Percentiles rank a stretch among this genome's conserved stretches.
phyloP scores from a whole-genome alignment of 2,888 invertebrate species.

The Eupithecia insigniata region DNA sequence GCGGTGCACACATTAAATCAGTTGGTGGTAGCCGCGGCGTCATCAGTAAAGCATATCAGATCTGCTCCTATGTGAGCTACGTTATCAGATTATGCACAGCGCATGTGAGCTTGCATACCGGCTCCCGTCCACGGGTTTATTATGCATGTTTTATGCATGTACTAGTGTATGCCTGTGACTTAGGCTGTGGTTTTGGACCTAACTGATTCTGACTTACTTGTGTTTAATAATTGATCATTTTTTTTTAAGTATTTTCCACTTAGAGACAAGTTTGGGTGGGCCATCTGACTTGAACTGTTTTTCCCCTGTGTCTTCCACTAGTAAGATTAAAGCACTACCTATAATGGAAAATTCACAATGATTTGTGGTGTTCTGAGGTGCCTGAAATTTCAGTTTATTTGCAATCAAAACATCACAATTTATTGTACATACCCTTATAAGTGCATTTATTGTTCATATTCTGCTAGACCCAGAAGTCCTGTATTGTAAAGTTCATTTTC shows the following conservation, averaged over 20 bases:
- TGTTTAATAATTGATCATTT: no score
- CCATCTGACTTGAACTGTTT: no score
- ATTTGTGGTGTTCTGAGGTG: not conserved
- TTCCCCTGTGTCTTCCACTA: no score
- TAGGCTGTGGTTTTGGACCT: not conserved
- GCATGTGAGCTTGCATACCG: not conserved
- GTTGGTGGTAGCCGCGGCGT: slow-evolving; percentile 16
- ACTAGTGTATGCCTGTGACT: not conserved
- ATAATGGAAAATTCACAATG: no score
- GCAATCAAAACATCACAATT: not conserved
- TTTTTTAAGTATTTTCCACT: no score
- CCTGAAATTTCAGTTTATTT: not conserved
- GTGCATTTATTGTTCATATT: not conserved
- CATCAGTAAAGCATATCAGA: slow-evolving; percentile 14
- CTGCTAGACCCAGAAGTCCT: no score
- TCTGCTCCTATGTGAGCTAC: not conserved
- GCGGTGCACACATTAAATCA: slow-evolving; percentile 3
- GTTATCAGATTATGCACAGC: not conserved
- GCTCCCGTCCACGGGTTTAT: not conserved
- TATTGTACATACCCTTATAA: not conserved
- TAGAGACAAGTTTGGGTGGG: no score
- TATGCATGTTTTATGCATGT: slow-evolving; percentile 9
- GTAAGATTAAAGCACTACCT: no score
- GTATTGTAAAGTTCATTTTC: no score
- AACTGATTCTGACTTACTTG: not conserved